Evolutionary conservation across 2,797 vertebrate species (phyloP), one percentile per base, ranked within the genome.

Genomic region (Myiotriccus ornatus): DNA sequence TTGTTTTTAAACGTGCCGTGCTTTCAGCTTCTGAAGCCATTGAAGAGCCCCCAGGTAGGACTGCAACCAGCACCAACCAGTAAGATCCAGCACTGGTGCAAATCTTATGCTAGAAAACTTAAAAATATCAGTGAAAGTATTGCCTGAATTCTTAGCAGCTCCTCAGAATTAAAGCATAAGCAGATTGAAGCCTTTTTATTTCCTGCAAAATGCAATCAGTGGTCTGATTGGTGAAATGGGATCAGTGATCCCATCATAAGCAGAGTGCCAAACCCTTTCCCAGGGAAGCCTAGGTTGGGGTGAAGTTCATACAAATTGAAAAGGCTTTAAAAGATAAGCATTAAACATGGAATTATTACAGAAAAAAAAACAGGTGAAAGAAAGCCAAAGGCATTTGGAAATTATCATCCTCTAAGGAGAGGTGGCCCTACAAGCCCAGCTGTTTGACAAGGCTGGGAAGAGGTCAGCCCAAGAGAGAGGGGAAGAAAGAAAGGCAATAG

Each of bases 131-230:
- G 18, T 30, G n/a, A 75, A 90, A 65, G 49, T 16, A 21, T 21
- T 43, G 47, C 28, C n/a, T 47, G 67, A 69, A 76, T 82, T 82
- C 25, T 32, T 84, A 82, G 47, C 32, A 83, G 37, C 70, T 55
- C 32, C 25, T 93, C 64, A 70, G 47, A 76, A 95, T 89, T 93
- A 96, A 95, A 95, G 43, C 16, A 64, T 60, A 47, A 63, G 55
- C 67, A 94, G 59, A 87, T 49, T 1, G 2, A 94, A 82, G 70
- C 8, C 43, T 70, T 73, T 70, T 22, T 57, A 8, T 55, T 82
- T 84, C 53, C 84, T 91, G 43, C 47, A 63, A 43, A 65, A 47
- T 52, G 32, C 1, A 0, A 34, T 82, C 6, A 2, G 27, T 44
- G 44, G 23, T 47, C 28, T 1, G 0, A 22, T 1, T 1, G 2